Conservation (phyloP, 2,797 vertebrate species). For the Hippocampus kuda region DNA sequence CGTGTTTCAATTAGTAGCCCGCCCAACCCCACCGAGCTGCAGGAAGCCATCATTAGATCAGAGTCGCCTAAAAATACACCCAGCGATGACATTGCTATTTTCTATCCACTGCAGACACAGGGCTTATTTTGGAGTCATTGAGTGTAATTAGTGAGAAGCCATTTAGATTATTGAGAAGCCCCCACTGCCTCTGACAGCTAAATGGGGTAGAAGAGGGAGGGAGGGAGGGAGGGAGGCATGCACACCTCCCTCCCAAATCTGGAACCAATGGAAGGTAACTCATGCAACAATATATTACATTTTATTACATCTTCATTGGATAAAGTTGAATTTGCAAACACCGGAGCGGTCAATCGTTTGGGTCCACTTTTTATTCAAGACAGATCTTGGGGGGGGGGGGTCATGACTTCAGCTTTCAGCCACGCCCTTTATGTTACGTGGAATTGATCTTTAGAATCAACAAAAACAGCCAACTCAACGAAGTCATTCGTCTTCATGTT, state of each 20-base stretch:
- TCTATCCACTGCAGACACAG: conserved; percentile 51
- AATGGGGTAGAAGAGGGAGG: not conserved
- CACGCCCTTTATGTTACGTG: not conserved
- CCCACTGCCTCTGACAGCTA: conserved; percentile 28
- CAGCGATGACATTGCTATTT: conserved; percentile 54
- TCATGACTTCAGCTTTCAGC: too few relatives aligned
- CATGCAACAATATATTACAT: not conserved
- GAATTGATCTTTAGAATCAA: not conserved
- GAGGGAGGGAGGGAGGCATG: not conserved
- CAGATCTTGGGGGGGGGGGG: not conserved
- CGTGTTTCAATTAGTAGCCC: conserved; percentile 47
- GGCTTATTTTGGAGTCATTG: conserved; percentile 67
- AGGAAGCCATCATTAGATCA: conserved; percentile 63
- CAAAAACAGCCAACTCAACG: not conserved
- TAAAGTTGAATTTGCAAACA: not conserved
- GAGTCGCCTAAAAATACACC: conserved; percentile 62
- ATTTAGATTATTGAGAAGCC: conserved; percentile 57
- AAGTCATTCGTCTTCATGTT: not conserved
- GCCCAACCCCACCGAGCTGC: conserved; percentile 42
- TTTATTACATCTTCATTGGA: too few relatives aligned
- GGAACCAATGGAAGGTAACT: not conserved
- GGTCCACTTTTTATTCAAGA: not conserved
- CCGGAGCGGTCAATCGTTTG: not conserved
- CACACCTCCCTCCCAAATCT: not conserved
- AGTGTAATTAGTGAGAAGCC: conserved; percentile 62